These are phyloP conservation scores for Plusia festucae DNA, from an alignment of 2,888 invertebrate genomes.

Conservation along the genomic window DNA sequence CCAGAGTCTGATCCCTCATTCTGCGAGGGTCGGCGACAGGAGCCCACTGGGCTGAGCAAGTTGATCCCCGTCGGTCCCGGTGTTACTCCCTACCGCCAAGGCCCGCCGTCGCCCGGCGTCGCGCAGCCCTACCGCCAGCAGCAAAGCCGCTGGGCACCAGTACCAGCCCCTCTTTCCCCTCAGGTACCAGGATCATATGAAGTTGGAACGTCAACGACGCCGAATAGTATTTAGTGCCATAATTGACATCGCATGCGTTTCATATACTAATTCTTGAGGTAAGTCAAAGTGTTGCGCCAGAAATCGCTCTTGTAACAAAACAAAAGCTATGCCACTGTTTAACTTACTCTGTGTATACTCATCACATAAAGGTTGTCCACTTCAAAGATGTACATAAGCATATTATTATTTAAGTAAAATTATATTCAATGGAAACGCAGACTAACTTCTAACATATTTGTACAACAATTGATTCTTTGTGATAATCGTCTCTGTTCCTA, in stretches of 20 bases:
- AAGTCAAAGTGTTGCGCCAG: conserved; percentile 34
- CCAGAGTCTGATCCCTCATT: conserved; percentile 72
- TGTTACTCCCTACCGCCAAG: conserved; percentile 74
- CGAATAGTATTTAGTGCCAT: conserved; percentile 64
- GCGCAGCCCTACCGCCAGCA: conserved; percentile 81
- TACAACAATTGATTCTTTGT: conserved; percentile 35
- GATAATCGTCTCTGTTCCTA: conserved; percentile 38
- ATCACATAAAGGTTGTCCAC: conserved; percentile 21
- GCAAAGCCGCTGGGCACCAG: conserved; percentile 86
- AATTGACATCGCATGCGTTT: conserved; percentile 63
- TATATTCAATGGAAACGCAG: conserved; percentile 22
- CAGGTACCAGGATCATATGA: conserved; percentile 77
- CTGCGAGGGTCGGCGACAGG: conserved; percentile 81
- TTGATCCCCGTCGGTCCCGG: conserved; percentile 85
- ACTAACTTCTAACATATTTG: conserved; percentile 38
- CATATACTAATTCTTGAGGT: conserved; percentile 45
- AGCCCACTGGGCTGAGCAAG: conserved; percentile 82
- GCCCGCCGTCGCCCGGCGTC: conserved; percentile 76
- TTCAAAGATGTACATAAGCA: conserved; percentile 17
- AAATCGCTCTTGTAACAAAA: conserved; percentile 52
- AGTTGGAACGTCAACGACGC: conserved; percentile 59
- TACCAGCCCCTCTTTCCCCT: conserved; percentile 84
- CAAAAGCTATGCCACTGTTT: conserved; percentile 50
- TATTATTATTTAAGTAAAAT: too few relatives aligned
- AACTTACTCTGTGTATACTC: conserved; percentile 13